Percentiles rank a stretch among this genome's conserved stretches.
Conservation (phyloP, 2,888 invertebrate species). For the Hylaea fasciaria region DNA sequence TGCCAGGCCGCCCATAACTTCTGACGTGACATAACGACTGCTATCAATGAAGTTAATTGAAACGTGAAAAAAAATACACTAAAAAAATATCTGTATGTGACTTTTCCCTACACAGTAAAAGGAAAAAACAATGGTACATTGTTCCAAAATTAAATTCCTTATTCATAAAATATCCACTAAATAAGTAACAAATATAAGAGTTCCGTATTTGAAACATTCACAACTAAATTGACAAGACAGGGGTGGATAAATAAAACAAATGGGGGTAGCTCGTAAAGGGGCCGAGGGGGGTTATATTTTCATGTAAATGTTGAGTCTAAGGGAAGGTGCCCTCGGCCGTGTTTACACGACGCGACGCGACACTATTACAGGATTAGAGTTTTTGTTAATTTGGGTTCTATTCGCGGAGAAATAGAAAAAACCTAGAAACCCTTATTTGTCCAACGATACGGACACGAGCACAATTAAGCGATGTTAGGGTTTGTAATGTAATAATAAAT, state of each 20-base stretch:
- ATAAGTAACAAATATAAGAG: conserved; percentile 34
- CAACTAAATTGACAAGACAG: conserved; percentile 65
- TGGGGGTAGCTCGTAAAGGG: conserved; percentile 42
- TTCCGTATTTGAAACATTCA: conserved; percentile 54
- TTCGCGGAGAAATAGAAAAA: background rate
- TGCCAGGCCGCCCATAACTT: no score
- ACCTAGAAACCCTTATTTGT: background rate
- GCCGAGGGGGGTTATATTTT: conserved; percentile 60
- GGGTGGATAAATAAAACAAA: conserved; percentile 68
- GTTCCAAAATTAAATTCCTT: conserved; percentile 14
- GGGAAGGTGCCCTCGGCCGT: conserved; percentile 22
- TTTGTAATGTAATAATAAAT: no score
- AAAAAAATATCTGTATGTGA: no score
- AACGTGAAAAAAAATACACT: no score
- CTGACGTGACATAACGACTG: no score
- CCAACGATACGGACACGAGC: no score
- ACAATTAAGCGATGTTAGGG: no score
- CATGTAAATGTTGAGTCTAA: conserved; percentile 62
- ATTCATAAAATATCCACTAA: conserved; percentile 24
- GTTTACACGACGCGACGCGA: conserved; percentile 16
- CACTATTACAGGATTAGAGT: background rate
- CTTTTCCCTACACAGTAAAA: no score
- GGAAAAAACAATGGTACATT: background rate
- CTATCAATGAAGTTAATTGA: no score
- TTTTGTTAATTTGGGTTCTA: background rate